Percentiles rank a stretch among this genome's conserved stretches.
Evolutionary conservation across 2,888 invertebrate genomes (phyloP).

Genomic region (Watsonalla binaria): DNA sequence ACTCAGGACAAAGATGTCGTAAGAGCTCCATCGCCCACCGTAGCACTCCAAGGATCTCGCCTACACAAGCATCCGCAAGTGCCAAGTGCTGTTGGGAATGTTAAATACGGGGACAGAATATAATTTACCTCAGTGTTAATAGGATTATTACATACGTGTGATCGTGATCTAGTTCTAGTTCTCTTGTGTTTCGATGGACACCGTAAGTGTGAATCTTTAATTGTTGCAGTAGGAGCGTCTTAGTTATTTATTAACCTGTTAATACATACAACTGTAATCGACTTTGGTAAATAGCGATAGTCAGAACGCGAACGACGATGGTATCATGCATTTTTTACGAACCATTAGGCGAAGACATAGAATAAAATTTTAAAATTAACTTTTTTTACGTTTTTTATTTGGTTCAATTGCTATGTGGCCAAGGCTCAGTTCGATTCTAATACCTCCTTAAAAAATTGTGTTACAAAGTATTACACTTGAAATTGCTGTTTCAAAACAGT

Average conservation of each 20-base stretch:
- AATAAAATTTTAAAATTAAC: slow-evolving; percentile 28
- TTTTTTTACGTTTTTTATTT: slow-evolving; percentile 14
- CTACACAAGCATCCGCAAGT: slow-evolving; percentile 27
- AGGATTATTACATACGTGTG: slow-evolving; percentile 21
- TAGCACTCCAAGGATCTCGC: slow-evolving; percentile 21
- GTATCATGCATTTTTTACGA: slow-evolving; percentile 67
- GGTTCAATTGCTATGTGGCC: neutral
- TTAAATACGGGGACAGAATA: slow-evolving; percentile 71
- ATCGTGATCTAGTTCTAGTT: slow-evolving; percentile 42
- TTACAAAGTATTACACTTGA: neutral
- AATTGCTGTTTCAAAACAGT: no score
- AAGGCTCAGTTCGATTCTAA: no score
- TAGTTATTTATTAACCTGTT: slow-evolving; percentile 37
- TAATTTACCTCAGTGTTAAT: slow-evolving; percentile 31
- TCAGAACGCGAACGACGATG: slow-evolving; percentile 42
- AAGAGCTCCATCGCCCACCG: slow-evolving; percentile 17
- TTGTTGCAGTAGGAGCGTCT: slow-evolving; percentile 31
- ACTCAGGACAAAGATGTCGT: slow-evolving; percentile 21
- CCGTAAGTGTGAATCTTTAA: slow-evolving; percentile 27
- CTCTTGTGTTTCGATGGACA: slow-evolving; percentile 24
- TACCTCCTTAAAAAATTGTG: neutral
- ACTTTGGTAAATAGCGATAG: slow-evolving; percentile 32
- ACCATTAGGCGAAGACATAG: slow-evolving; percentile 47
- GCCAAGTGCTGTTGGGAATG: slow-evolving; percentile 37
- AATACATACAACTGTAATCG: slow-evolving; percentile 34